Evolutionary conservation across 92 coral and sea anemone species (phyloP), one percentile per base, ranked within the genome.

Genomic region (Muricea muricata): DNA sequence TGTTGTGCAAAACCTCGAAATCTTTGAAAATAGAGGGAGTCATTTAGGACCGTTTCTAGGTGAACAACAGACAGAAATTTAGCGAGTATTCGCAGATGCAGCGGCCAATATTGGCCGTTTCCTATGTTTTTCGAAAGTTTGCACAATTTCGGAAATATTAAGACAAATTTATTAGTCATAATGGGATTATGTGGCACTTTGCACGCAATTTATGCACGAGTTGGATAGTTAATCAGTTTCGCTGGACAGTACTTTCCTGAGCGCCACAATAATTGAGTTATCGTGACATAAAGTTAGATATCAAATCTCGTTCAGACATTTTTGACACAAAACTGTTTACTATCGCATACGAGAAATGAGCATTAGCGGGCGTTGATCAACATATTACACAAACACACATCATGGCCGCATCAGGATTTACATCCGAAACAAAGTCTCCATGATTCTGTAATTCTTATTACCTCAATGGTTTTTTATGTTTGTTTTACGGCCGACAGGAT

Each of bases 401-500:
- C 39, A n/a, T 28, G 60, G 20, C 60, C 60, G 28, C 61, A 54
- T n/a, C 7, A n/a, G n/a, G 18, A 26, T 18, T 28, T 28, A 63
- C 13, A 63, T 63, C 70, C 70, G 70, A 63, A 8, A 63, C 70
- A 28, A 63, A 63, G 70, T 63, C 70, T 63, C 70, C 70, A 63
- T 21, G 30, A 28, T 63, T 32, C 34, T 63, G 34, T 17, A 63
- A 8, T 10, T 28, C 30, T 63, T 20, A 29, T 63, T 63, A 39
- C 70, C 70, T 63, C 70, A 63, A 25, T 28, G n/a, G 70, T 39
- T 24, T 40, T 50, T 32, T 78, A 40, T 78, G 61, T 78, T 61
- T 78, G 61, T 78, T 78, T 55, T 78, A 18, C 17, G 47, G 42
- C 67, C 52, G 55, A 78, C 83, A 78, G 83, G 83, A 78, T 78